These are phyloP conservation scores for Lates calcarifer DNA, from an alignment of 2,113 vertebrate genomes.

Conservation along the genomic window DNA sequence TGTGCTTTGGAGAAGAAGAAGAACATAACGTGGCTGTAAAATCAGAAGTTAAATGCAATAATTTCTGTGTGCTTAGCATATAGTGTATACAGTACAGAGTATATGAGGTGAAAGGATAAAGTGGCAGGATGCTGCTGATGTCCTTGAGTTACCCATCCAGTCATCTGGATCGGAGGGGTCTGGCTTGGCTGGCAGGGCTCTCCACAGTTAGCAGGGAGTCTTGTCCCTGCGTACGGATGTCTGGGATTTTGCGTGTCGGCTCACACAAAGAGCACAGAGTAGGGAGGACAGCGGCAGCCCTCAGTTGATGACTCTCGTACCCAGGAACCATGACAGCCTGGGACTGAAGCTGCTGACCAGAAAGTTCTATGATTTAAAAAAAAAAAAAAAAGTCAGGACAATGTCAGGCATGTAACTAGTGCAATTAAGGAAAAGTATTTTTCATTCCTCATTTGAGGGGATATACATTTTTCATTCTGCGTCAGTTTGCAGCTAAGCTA, in stretches of 20 bases:
- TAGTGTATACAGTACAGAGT: slow-evolving; percentile 64
- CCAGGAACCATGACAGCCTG: slow-evolving; percentile 89
- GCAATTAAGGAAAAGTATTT: not conserved
- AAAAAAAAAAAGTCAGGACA: too few relatives aligned
- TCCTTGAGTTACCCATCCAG: slow-evolving; percentile 72
- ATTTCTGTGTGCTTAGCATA: slow-evolving; percentile 64
- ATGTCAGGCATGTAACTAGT: not conserved
- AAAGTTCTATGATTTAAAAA: slow-evolving; percentile 83
- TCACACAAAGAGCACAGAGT: slow-evolving; percentile 88
- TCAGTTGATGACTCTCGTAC: slow-evolving; percentile 83
- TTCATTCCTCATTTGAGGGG: not conserved
- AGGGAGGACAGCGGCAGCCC: slow-evolving; percentile 83
- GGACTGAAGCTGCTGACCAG: slow-evolving; percentile 85
- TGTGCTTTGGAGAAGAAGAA: slow-evolving; percentile 75
- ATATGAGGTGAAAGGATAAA: slow-evolving; percentile 72
- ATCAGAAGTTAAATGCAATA: slow-evolving; percentile 54
- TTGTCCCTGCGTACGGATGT: slow-evolving; percentile 35
- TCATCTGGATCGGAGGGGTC: slow-evolving; percentile 44
- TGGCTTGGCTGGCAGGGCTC: slow-evolving; percentile 57
- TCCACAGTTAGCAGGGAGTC: slow-evolving; percentile 32
- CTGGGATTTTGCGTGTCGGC: not conserved
- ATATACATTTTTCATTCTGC: too few relatives aligned
- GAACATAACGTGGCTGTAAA: slow-evolving; percentile 58
- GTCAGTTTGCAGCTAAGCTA: not conserved
- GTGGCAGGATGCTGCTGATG: slow-evolving; percentile 77